Evolutionary conservation across 2,797 vertebrate species (phyloP).

Genomic region (Esox lucius): DNA sequence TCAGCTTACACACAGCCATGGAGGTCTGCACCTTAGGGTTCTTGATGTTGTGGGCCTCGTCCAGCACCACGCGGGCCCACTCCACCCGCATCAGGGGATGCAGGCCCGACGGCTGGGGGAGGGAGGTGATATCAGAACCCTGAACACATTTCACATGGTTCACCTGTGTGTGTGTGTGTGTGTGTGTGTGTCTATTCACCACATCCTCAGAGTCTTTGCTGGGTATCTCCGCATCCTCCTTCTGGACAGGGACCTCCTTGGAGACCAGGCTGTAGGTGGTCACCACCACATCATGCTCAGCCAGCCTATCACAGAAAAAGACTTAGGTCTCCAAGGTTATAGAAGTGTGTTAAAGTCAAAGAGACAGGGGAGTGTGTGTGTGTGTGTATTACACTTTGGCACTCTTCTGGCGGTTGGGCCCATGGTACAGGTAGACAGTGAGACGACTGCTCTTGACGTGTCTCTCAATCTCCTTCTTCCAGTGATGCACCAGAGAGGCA

Average conservation of each 20-base stretch:
- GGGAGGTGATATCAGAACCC: neutral
- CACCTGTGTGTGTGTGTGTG: neutral
- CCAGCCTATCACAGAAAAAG: constrained; percentile 63
- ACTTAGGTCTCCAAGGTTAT: neutral
- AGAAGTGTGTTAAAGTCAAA: neutral
- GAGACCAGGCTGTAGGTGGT: constrained; percentile 92
- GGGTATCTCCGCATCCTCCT: constrained; percentile 74
- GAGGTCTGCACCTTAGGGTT: constrained; percentile 93
- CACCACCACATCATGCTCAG: constrained; percentile 87
- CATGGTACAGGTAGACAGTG: constrained; percentile 88
- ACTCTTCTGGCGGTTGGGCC: constrained; percentile 79
- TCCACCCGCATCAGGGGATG: constrained; percentile 78
- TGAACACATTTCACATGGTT: neutral
- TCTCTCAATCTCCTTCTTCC: constrained; percentile 91
- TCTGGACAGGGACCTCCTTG: constrained; percentile 85
- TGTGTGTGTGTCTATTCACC: constrained; percentile 58
- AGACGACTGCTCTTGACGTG: constrained; percentile 72
- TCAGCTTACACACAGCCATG: constrained; percentile 87
- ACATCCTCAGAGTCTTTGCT: constrained; percentile 59
- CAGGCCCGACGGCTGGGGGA: constrained; percentile 47
- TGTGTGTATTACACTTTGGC: constrained; percentile 73
- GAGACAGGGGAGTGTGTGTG: neutral
- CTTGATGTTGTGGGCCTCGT: constrained; percentile 95
- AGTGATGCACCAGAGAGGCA: constrained; percentile 93
- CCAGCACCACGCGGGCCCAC: constrained; percentile 89